Evolutionary conservation across 2,888 invertebrate species (phyloP).

Genomic region (Tetropium fuscum): DNA sequence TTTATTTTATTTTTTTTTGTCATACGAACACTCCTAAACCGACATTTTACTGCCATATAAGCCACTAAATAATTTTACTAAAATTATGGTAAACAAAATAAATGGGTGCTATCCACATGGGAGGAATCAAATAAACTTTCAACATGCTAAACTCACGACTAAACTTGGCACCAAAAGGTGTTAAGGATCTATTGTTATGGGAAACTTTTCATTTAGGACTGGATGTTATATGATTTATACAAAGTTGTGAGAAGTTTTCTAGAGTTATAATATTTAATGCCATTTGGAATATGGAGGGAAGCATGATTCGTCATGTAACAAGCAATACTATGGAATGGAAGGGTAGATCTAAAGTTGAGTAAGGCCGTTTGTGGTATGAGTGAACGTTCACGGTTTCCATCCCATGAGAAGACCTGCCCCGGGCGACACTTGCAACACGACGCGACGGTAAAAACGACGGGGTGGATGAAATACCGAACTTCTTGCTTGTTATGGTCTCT

Average conservation of each 20-base stretch:
- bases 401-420: conserved; percentile 32
- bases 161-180: conserved; percentile 6
- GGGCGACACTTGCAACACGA: conserved; percentile 45
- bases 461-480: conserved; percentile 48
- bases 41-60: no score
- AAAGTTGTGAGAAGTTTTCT: conserved; percentile 1
- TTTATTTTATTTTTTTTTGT: no score
- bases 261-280: background rate
- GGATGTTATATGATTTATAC: conserved; percentile 1
- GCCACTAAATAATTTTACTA: no score
- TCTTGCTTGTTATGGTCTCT: conserved; percentile 52
- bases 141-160: background rate
- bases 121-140: conserved; percentile 1
- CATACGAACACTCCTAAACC: no score
- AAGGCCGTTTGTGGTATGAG: conserved; percentile 25
- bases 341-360: conserved; percentile 29
- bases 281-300: conserved; percentile 15
- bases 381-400: conserved; percentile 22
- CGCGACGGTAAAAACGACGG: conserved; percentile 45
- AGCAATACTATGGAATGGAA: conserved; percentile 20
- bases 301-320: conserved; percentile 21
- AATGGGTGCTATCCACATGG: no score
- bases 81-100: no score
- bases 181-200: conserved; percentile 7
- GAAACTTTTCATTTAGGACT: conserved; percentile 1